Base-by-base conservation (phyloP, 2,113 vertebrate genomes). In the Zosterops hypoxanthus region DNA sequence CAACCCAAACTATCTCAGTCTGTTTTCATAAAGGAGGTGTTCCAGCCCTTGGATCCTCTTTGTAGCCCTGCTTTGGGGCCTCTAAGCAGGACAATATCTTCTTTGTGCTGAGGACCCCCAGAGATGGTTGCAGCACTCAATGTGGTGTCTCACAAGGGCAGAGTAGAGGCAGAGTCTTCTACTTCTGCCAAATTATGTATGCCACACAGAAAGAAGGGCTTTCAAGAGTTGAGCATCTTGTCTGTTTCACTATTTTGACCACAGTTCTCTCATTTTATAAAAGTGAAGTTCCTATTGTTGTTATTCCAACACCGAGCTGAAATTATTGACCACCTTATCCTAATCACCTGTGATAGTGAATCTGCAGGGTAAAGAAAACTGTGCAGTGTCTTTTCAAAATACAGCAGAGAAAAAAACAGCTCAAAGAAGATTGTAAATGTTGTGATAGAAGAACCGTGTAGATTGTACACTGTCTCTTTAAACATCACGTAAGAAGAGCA, bases 401-500 rank as follows among this genome's bases (percentile, higher is more conserved):
- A 3, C 13, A 60, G 23, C 17, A 17, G 34, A 80, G 33, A 68
- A 14, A 68, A 77, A 76, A 19, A 57, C 22, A 50, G 20, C 33
- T 72, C 29, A 77, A 83, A 49, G 33, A 46, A 77, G 23, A 77
- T 21, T 52, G 23, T 28, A 69, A 72, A 55, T 46, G 56, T 33
- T 69, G 26, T 46, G 4, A 55, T 80, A 44, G 50, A 75, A 76
- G 41, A 87, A 29, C 15, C 24, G 2, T 5, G 21, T 63, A 22
- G 59, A 69, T 52, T 14, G 15, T 12, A 77, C 64, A 52, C 36
- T 61, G 20, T 21, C 21, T 64, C 42, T 78, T 78, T 59, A 63
- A 94, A 71, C 8, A 50, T 31, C 14, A 29, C 0, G 0, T n/a
- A 61, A 66, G 8, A 60, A 42, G 5, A 71, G 4, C 7, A 8